Evolutionary conservation across 2,888 invertebrate species (phyloP), one percentile per base, ranked within the genome.

Genomic region (Eledona agricola): DNA sequence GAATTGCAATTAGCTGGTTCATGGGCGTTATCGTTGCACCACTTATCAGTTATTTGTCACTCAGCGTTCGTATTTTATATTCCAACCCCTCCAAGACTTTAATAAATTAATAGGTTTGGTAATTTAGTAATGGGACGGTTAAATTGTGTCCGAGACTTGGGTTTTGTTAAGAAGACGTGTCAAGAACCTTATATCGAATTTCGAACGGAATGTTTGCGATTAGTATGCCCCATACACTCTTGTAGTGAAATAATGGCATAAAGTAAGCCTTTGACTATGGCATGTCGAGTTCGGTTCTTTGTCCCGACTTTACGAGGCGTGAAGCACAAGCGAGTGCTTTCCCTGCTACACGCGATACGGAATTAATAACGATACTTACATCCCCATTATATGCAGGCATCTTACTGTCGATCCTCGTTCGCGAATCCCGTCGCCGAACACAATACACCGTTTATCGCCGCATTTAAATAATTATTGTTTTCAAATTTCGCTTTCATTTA

Each of bases 291-390:
- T 64, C 62, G 57, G 64, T 63, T 62, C 67, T 65, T 68, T 69
- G 69, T 69, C 62, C 62, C 51, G 63, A 59, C 57, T 66, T 65
- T 62, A 61, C 66, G 65, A 69, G 66, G 68, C 68, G 69, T 65
- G 65, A 68, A 69, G 64, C 61, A 56, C 61, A 61, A 61, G 64
- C 61, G 60, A 60, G 59, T 59, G 64, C 59, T 54, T 52, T 54
- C 49, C 29, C 51, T 57, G 59, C 58, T 58, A 59, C 60, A 60
- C 57, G 63, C 62, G 63, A 64, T 64, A 63, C 59, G 57, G 63
- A 61, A 67, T 67, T 67, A 67, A 67, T 67, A 66, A 65, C 63
- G 64, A 65, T 65, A 66, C 67, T 67, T 66, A 64, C 64, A 64
- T 64, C 66, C 64, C 66, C 65, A 66, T 66, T 67, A 66, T 64